Evolutionary conservation across 1,140 invertebrate genomes (phyloP).

Genomic region (Hylaeus anthracinus): DNA sequence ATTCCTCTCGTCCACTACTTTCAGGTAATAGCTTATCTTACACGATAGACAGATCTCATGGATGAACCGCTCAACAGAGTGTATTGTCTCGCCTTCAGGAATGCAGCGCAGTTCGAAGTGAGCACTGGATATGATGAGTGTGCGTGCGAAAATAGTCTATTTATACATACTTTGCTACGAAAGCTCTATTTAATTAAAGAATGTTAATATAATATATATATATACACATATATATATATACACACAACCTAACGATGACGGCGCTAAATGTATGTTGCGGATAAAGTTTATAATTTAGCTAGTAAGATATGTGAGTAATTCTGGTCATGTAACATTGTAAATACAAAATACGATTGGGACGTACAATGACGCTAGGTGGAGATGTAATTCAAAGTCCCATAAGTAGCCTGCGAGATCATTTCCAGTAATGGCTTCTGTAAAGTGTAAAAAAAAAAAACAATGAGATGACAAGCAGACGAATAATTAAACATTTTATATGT

Average conservation of each 20-base stretch:
- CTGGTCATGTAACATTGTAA: conserved; percentile 77
- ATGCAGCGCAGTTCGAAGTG: conserved; percentile 54
- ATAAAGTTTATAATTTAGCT: conserved; percentile 71
- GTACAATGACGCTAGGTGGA: conserved; percentile 36
- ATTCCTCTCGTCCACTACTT: conserved; percentile 63
- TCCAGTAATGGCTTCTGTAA: conserved; percentile 35
- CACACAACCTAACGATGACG: conserved; percentile 58
- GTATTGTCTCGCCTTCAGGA: conserved; percentile 51
- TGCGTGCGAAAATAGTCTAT: conserved; percentile 72
- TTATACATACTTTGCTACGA: conserved; percentile 73
- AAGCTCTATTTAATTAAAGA: conserved; percentile 74
- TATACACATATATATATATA: conserved; percentile 25
- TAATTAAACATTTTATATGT: conserved; percentile 6
- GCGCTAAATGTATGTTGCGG: conserved; percentile 67
- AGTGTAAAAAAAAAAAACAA: conserved; percentile 48
- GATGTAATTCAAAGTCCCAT: conserved; percentile 42
- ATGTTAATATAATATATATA: conserved; percentile 69
- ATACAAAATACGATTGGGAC: conserved; percentile 62
- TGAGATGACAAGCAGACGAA: not conserved
- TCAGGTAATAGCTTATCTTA: conserved; percentile 62
- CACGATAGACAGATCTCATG: conserved; percentile 58
- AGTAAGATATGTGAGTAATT: conserved; percentile 75
- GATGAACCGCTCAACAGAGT: conserved; percentile 31
- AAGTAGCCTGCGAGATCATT: conserved; percentile 47
- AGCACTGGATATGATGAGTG: conserved; percentile 38